phyloP scores from a whole-genome alignment of 2,113 vertebrate species.

The Notarius lentiginosus region DNA sequence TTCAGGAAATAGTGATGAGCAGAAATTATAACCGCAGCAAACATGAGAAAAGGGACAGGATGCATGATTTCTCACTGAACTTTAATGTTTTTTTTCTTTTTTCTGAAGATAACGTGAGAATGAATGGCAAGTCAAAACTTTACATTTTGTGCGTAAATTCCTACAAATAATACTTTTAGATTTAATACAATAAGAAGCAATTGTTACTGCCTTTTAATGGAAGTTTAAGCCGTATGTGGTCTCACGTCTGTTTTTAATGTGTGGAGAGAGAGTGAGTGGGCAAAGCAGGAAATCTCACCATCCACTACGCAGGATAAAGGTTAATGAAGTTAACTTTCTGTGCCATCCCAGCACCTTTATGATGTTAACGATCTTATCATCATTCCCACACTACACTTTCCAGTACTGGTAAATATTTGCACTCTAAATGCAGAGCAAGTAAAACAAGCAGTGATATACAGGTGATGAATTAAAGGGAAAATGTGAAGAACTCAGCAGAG shows the following conservation, averaged over 20 bases:
- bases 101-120: no score
- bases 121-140: not conserved
- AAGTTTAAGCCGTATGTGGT: conserved; percentile 35
- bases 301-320: not conserved
- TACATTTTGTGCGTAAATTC: not conserved
- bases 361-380: not conserved
- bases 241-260: not conserved
- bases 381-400: not conserved
- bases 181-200: conserved; percentile 39
- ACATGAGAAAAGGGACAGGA: not conserved
- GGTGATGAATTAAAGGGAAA: not conserved
- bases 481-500: not conserved
- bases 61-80: not conserved
- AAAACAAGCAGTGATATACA: not conserved
- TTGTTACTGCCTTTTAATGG: conserved; percentile 72
- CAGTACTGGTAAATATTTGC: no score
- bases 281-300: not conserved
- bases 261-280: not conserved
- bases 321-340: not conserved
- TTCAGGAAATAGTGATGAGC: not conserved
- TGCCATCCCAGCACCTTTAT: not conserved
- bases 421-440: not conserved
- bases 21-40: not conserved
- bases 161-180: not conserved
- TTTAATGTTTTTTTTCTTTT: no score